Evolutionary conservation across 1,140 invertebrate species (phyloP), one percentile per base, ranked within the genome.

Genomic region (Musca vetustissima): DNA sequence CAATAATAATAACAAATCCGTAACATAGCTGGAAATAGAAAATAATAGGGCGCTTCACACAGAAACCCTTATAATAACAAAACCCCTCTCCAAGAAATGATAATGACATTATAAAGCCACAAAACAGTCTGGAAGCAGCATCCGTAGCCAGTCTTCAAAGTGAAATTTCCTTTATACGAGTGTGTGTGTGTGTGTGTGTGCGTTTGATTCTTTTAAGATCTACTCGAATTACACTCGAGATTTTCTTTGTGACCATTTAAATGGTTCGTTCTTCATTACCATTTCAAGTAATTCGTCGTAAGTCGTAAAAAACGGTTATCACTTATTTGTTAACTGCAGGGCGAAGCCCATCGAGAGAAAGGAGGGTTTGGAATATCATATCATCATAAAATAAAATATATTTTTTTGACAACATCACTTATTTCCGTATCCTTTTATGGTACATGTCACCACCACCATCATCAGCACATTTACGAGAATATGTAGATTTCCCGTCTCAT

Each of bases 321-420:
- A 61, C 57, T 61, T 61, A 61, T 61, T 61, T 61, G 57, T 61
- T 61, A 61, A 61, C 28, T 61, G 57, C 8, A 43, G 36, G 36
- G 36, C 36, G 36, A 43, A n/a, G 36, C 4, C 3, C 28, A 28
- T 3, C 28, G 28, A 28, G 28, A n/a, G n/a, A n/a, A n/a, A n/a
- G n/a, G n/a, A n/a, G 28, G 28, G 28, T 4, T 28, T 4, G 8
- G 28, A 43, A 43, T 32, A 61, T n/a, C n/a, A n/a, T n/a, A n/a
- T 61, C 57, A 61, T 36, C 57, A 61, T 61, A 43, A 61, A 61
- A 61, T n/a, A n/a, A n/a, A n/a, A n/a, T n/a, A n/a, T n/a, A 19
- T 14, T 11, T 52, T 52, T 52, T 21, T 21, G 49, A 52, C 21
- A 61, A 61, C 57, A 61, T 36, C 57, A 61, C 28, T 61, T 61